Evolutionary conservation across 1,140 invertebrate genomes (phyloP), one percentile per base, ranked within the genome.

Genomic region (Drosophila lini): DNA sequence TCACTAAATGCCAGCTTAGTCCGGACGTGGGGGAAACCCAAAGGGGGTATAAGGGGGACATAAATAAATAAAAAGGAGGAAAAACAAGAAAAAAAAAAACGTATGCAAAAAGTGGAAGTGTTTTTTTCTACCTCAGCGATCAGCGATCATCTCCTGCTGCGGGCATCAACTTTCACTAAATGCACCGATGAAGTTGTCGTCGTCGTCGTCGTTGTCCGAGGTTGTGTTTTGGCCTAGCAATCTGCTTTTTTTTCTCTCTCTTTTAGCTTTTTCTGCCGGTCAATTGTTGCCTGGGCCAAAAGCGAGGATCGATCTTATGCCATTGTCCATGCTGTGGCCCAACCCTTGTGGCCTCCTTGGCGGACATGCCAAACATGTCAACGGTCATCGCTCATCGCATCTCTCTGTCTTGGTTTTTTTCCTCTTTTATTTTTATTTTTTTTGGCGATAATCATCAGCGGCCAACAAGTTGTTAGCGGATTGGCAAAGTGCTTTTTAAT

Each of bases 401-500:
- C 19, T 60, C 52, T 32, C 28, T 3, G 13, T 38, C 3, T 31
- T 10, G 15, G n/a, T 32, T 34, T 31, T 15, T 50, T 16, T 32
- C 3, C 5, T 5, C 5, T 38, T 57, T 10, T 15, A 22, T 47
- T 19, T 13, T 5, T 22, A 22, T 36, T 44, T 52, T 16, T 48
- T 57, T 40, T 15, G 22, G 19, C 48, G 42, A 63, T 55, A 57
- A 56, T 80, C 44, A 55, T 73, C 41, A 44, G 55, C 55, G 25
- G 9, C 16, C 53, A 68, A 62, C 80, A 84, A 81, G 79, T 77
- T 69, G 70, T 75, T 82, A 45, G 62, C 62, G 62, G 52, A 60
- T 77, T 77, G 53, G 69, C 82, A 82, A 88, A 85, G 83, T 85
- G 83, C 68, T 88, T 86, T 88, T 86, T 88, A 88, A 86, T 80